A percentile compares a stretch with the other conserved stretches of the same genome.
Evolutionary conservation across 1,140 invertebrate species (phyloP).

Genomic region (Neodiprion virginianus): DNA sequence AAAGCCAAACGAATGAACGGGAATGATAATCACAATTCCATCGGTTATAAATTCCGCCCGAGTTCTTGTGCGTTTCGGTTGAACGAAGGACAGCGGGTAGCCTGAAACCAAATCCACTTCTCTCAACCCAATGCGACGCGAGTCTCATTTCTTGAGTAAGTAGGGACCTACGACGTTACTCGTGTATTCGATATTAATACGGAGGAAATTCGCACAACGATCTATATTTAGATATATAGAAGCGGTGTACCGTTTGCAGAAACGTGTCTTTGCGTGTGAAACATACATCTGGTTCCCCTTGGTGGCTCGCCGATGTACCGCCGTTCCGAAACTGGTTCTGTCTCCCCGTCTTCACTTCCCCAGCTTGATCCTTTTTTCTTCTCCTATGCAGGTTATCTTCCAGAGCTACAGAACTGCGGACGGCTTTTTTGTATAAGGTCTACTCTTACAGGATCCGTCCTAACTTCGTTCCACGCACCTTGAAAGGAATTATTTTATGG

Average conservation of each 20-base stretch:
- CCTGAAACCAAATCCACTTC: too few species aligned
- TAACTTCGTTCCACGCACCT: too few species aligned
- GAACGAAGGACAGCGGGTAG: too few species aligned
- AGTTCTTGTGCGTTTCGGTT: too few species aligned
- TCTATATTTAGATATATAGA: background rate
- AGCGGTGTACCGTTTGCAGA: background rate
- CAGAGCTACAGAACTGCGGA: background rate
- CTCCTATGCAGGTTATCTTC: too few species aligned
- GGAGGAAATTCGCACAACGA: background rate
- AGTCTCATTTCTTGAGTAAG: too few species aligned
- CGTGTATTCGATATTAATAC: background rate
- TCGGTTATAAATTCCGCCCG: too few species aligned
- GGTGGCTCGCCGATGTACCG: background rate
- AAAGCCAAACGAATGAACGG: too few species aligned
- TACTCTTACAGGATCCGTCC: too few species aligned
- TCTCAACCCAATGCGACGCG: too few species aligned
- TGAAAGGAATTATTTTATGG: too few species aligned
- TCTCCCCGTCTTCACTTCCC: background rate
- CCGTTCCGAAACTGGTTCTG: slow-evolving; percentile 4
- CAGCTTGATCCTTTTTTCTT: background rate
- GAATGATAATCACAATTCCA: too few species aligned
- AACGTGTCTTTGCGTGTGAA: background rate
- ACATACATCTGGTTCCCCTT: background rate
- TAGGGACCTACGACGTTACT: background rate
- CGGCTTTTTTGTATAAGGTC: background rate